These are phyloP conservation scores for Tursiops truncatus DNA, from an alignment of 2,113 vertebrate species.

Conservation along the genomic window DNA sequence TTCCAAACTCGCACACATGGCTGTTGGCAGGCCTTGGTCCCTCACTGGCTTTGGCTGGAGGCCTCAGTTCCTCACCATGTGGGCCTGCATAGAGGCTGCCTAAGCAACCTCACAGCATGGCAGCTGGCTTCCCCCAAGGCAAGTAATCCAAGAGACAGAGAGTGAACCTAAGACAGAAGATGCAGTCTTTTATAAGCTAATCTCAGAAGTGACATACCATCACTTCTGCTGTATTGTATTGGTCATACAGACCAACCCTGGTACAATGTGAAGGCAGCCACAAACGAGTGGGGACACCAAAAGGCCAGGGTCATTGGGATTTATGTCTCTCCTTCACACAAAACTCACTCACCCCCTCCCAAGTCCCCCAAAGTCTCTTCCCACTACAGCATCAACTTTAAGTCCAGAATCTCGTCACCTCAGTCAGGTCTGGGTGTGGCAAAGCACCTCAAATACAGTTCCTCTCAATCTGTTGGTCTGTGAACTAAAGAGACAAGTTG, in stretches of 20 bases:
- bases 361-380: background rate
- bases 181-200: background rate
- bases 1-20: background rate
- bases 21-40: background rate
- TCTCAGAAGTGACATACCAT: background rate
- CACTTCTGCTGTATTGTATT: background rate
- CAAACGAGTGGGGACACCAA: background rate
- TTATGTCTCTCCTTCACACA: background rate
- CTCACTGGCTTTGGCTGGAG: background rate
- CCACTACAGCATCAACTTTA: background rate
- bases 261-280: background rate
- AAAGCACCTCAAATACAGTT: background rate
- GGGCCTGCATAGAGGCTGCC: background rate
- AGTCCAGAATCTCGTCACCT: background rate
- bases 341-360: background rate
- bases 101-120: background rate
- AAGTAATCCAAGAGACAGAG: background rate
- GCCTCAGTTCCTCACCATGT: background rate
- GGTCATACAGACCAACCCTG: background rate
- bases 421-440: background rate
- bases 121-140: background rate
- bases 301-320: background rate
- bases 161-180: background rate
- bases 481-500: background rate
- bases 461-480: background rate